These are phyloP conservation scores for Megalopta genalis DNA, from an alignment of 1,140 invertebrate genomes.

Conservation along the genomic window DNA sequence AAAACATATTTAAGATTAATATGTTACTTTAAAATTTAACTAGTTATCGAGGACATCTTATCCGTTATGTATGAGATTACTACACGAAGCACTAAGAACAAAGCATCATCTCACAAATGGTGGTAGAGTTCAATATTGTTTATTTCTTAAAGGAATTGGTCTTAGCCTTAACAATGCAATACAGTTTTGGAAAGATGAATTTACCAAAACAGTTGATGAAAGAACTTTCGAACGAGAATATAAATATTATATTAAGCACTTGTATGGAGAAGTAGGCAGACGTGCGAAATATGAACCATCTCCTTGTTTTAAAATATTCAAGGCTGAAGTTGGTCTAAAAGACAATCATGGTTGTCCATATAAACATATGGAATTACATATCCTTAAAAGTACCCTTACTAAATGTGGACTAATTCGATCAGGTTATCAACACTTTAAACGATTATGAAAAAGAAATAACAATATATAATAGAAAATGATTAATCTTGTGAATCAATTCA, in stretches of 20 bases:
- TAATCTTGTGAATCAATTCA: too few species aligned
- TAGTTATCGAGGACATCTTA: constrained; percentile 89
- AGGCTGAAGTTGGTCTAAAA: constrained; percentile 85
- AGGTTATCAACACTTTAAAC: constrained; percentile 72
- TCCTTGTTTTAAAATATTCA: constrained; percentile 96
- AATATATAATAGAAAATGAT: too few species aligned
- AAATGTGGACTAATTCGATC: constrained; percentile 82
- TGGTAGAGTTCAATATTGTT: constrained; percentile 93
- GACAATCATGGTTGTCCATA: constrained; percentile 97
- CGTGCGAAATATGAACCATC: constrained; percentile 93
- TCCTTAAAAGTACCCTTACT: constrained; percentile 86
- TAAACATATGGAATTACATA: constrained; percentile 84
- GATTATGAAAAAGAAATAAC: too few species aligned
- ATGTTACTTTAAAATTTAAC: neutral
- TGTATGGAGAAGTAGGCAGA: constrained; percentile 97
- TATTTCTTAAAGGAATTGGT: constrained; percentile 97
- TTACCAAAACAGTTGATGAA: constrained; percentile 83
- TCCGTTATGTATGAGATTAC: constrained; percentile 95
- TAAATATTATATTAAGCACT: constrained; percentile 93
- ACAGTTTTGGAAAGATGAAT: constrained; percentile 94
- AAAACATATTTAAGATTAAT: neutral
- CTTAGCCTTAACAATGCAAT: constrained; percentile 66
- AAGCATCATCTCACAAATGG: constrained; percentile 94
- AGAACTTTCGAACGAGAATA: constrained; percentile 97
- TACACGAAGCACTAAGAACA: constrained; percentile 89